Evolutionary conservation across 2,888 invertebrate genomes (phyloP).

Genomic region (Rotaria sp.): DNA sequence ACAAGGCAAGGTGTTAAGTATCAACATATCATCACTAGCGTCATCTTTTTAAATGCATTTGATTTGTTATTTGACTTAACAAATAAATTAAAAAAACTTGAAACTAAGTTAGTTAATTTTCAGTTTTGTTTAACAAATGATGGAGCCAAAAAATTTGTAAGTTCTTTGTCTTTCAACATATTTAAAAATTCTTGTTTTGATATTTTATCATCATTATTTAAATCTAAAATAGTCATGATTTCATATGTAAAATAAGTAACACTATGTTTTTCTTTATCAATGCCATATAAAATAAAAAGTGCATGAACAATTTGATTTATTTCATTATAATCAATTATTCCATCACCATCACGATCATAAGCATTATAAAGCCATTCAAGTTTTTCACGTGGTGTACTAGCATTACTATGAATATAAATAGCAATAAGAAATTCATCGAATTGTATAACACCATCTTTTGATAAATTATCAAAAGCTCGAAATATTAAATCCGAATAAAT

Average conservation of each 20-base stretch:
- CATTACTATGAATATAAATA: constrained; percentile 7
- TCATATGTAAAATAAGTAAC: neutral
- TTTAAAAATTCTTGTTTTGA: constrained; percentile 5
- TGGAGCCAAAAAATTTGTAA: neutral
- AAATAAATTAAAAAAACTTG: neutral
- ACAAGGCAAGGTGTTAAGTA: too few relatives aligned
- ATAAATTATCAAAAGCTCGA: neutral
- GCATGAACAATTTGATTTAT: neutral
- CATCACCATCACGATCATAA: neutral
- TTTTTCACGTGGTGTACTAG: neutral
- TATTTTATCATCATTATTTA: constrained; percentile 17
- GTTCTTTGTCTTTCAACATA: neutral
- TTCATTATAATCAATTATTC: neutral
- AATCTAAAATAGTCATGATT: neutral
- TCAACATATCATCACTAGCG: neutral
- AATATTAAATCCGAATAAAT: neutral
- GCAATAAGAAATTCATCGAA: neutral
- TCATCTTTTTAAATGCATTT: neutral
- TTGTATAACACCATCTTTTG: neutral
- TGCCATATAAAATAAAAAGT: neutral
- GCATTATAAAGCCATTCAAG: neutral
- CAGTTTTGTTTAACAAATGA: neutral
- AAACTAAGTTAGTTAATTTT: neutral
- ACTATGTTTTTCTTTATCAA: neutral
- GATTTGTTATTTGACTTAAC: neutral